Evolutionary conservation across 2,113 vertebrate genomes (phyloP).

Genomic region (Cryptoleucopteryx plumbea): DNA sequence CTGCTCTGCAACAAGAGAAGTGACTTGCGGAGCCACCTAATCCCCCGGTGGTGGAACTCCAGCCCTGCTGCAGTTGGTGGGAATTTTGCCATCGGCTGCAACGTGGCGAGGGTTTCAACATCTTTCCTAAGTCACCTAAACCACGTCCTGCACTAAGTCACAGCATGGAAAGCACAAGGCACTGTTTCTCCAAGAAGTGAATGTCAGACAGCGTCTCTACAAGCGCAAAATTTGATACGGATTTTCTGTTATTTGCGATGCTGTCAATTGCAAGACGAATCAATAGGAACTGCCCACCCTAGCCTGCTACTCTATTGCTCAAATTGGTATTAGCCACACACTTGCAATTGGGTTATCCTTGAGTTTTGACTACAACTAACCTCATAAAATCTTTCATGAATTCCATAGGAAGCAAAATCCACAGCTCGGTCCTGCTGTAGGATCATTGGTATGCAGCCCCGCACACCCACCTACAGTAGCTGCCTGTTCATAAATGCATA

Average conservation of each 20-base stretch:
- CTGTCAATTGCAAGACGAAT: background rate
- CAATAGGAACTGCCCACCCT: background rate
- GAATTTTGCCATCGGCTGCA: background rate
- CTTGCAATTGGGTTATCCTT: background rate
- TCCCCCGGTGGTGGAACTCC: background rate
- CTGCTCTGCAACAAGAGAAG: background rate
- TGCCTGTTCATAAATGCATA: background rate
- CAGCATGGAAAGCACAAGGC: background rate
- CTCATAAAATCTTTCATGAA: background rate
- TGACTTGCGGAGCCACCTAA: background rate
- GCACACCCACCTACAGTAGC: background rate
- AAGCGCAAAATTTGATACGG: background rate
- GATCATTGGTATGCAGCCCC: constrained; percentile 14
- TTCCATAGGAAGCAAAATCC: background rate
- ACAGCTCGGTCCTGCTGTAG: background rate
- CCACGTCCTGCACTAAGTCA: background rate
- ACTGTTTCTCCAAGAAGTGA: background rate
- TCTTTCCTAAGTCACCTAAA: background rate
- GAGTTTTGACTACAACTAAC: background rate
- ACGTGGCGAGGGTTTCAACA: background rate
- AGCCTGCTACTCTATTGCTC: background rate
- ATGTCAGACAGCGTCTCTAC: fast-evolving
- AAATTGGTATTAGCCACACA: background rate
- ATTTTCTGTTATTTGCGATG: background rate
- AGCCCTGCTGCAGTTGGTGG: background rate